These are phyloP conservation scores for Pteropus alecto DNA, from an alignment of 2,113 vertebrate species.

Conservation along the genomic window DNA sequence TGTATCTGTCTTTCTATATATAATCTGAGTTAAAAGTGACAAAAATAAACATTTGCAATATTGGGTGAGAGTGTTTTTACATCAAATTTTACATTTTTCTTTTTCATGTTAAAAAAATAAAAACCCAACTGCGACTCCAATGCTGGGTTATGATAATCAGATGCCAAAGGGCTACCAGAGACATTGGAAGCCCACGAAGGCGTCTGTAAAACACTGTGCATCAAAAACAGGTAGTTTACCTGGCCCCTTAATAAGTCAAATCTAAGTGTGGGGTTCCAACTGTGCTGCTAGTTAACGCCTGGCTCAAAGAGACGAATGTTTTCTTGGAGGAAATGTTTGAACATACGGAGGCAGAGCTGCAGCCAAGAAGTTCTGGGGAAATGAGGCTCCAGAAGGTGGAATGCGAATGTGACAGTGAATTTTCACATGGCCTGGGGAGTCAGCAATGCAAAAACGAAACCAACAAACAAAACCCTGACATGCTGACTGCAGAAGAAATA, in stretches of 20 bases:
- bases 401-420: not conserved
- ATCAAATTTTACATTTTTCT: not conserved
- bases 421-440: not conserved
- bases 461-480: not conserved
- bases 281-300: not conserved
- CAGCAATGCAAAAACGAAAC: conserved; percentile 5
- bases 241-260: not conserved
- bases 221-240: conserved; percentile 9
- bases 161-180: not conserved
- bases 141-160: not conserved
- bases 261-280: not conserved
- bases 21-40: not conserved
- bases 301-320: not conserved
- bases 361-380: not conserved
- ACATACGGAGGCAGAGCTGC: not conserved
- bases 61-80: not conserved
- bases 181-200: not conserved
- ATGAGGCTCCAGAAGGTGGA: not conserved
- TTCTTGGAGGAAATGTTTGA: not conserved
- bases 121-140: not conserved
- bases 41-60: not conserved
- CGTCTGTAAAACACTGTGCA: not conserved
- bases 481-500: not conserved
- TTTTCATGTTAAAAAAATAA: not conserved
- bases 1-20: not conserved